phyloP scores from a whole-genome alignment of 1,140 invertebrate species.

The Zaprionus ghesquierei region DNA sequence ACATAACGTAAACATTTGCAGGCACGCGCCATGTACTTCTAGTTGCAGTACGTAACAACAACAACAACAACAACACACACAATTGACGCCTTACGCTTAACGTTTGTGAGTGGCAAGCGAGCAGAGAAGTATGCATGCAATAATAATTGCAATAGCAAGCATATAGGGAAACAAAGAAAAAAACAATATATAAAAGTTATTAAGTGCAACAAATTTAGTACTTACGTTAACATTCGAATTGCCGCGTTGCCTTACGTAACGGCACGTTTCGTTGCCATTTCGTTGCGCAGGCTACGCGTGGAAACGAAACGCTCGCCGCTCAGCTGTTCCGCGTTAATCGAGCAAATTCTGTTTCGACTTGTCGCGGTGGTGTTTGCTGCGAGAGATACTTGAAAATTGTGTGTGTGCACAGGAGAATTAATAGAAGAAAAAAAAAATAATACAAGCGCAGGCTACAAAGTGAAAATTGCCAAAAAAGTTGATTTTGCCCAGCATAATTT shows the following conservation, averaged over 20 bases:
- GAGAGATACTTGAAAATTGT: slow-evolving; percentile 38
- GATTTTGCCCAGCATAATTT: slow-evolving; percentile 14
- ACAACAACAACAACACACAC: neutral
- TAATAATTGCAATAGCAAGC: too few species aligned
- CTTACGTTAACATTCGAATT: neutral
- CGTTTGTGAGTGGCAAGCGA: too few species aligned
- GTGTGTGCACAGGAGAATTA: slow-evolving; percentile 10
- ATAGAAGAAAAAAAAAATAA: neutral
- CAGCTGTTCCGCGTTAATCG: slow-evolving; percentile 43
- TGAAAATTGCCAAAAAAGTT: slow-evolving; percentile 2
- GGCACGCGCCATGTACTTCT: neutral
- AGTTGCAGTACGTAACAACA: neutral
- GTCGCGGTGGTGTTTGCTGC: slow-evolving; percentile 41
- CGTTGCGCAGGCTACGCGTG: neutral
- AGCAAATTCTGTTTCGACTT: slow-evolving; percentile 36
- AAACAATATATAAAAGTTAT: neutral
- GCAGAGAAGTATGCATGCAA: neutral
- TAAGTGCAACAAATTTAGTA: neutral
- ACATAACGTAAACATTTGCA: neutral
- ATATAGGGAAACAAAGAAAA: neutral
- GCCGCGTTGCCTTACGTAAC: neutral
- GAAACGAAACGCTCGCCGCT: slow-evolving; percentile 25
- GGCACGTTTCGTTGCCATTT: neutral
- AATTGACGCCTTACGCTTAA: neutral
- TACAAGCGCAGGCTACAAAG: neutral